These are phyloP conservation scores for Smittia sp. DNA, from an alignment of 2,888 invertebrate genomes.

Conservation along the genomic window DNA sequence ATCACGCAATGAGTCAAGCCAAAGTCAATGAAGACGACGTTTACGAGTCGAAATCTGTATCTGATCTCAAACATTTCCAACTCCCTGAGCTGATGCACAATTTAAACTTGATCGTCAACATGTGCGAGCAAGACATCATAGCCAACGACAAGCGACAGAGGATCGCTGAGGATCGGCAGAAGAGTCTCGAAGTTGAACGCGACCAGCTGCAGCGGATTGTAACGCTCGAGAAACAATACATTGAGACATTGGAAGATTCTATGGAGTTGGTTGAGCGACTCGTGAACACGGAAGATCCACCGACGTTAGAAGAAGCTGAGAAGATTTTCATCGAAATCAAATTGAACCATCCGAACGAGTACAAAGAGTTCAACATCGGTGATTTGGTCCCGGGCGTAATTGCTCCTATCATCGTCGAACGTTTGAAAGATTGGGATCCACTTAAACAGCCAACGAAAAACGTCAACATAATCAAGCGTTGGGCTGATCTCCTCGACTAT, in stretches of 20 bases:
- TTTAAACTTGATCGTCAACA: conserved; percentile 83
- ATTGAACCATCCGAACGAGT: conserved; percentile 69
- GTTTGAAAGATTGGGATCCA: conserved; percentile 77
- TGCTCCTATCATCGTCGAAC: conserved; percentile 75
- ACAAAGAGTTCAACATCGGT: conserved; percentile 78
- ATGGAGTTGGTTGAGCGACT: conserved; percentile 63
- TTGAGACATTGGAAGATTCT: conserved; percentile 69
- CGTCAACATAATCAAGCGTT: conserved; percentile 64
- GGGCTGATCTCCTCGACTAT: conserved; percentile 62
- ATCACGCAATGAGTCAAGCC: conserved; percentile 80
- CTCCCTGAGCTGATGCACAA: conserved; percentile 92
- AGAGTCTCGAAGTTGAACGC: conserved; percentile 76
- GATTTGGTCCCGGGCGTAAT: conserved; percentile 81
- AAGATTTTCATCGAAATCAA: conserved; percentile 54
- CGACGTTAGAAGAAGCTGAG: conserved; percentile 54
- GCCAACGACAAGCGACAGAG: conserved; percentile 75
- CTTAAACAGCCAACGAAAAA: conserved; percentile 65
- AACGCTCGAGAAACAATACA: conserved; percentile 68
- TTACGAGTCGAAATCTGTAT: conserved; percentile 63
- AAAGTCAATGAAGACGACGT: conserved; percentile 59
- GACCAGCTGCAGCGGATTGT: conserved; percentile 66
- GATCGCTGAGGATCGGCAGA: conserved; percentile 65
- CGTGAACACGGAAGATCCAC: conserved; percentile 51
- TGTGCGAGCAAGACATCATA: conserved; percentile 94
- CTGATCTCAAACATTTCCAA: conserved; percentile 66